Base-by-base conservation (phyloP, 1,140 invertebrate genomes). In the Monomorium pharaonis region DNA sequence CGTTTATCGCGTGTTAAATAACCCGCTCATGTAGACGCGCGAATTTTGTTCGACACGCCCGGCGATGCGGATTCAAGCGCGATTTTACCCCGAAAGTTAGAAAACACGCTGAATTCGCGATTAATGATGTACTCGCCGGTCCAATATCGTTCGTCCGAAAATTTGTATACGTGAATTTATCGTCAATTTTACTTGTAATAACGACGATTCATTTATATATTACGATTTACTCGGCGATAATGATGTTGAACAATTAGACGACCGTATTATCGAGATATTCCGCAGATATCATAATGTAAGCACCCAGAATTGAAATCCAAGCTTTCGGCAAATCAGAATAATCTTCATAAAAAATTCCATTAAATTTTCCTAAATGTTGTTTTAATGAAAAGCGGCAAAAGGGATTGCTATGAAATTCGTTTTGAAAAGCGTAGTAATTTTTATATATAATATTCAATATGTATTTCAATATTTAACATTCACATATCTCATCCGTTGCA, bases 1-100 rank as follows among this genome's bases (percentile, higher is more conserved):
- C 21, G 56, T 44, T 56, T 76, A 56, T 44, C 27, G 27, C 14
- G 10, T 14, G 44, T 58, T 33, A 37, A 80, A 69, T 80, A 51
- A 30, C 30, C 30, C 30, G 33, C 7, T 33, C 44, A 12, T 33
- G 16, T 14, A 9, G 18, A 37, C 1, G 16, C 14, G 33, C 9
- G 24, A 24, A 72, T 72, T 58, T 81, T 69, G 27, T 77, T 69
- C 21, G 42, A 81, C 18, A 21, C 33, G 33, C n/a, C n/a, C n/a
- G n/a, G n/a, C 14, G 24, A 58, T 21, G 12, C n/a, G 44, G 4
- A 81, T 58, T 56, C 51, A 14, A 44, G 24, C 51, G 1, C n/a
- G 27, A 33, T 18, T 37, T 37, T 4, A 10, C 7, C 0, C 6
- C 18, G 33, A 16, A 65, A 63, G 27, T 77, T 77, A 21, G 33